Evolutionary conservation across 1,140 invertebrate genomes (phyloP), one percentile per base, ranked within the genome.

Genomic region (Lepidurus arcticus): DNA sequence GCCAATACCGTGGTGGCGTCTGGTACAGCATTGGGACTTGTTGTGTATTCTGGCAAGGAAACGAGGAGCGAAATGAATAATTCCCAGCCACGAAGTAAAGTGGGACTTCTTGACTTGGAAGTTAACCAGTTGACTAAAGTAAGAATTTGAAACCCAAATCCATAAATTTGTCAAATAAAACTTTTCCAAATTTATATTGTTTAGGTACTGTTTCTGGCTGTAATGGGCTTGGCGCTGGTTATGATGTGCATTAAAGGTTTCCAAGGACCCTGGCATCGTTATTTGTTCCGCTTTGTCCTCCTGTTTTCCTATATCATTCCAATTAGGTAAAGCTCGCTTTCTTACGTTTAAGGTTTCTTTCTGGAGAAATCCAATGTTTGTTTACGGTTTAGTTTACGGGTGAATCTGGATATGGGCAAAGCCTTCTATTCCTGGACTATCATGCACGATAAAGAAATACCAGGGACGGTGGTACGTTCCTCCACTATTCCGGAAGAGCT

Each of bases 241-340:
- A 96, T 99, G 93, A 98, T 99, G 88, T 91, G 91, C 80, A 86
- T 98, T 42, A 98, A 98, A 88, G 94, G 94, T 42, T 99, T 98
- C 85, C 91, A 89, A 80, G 97, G 96, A 0, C 94, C 94, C 0
- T 99, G 98, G 98, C 98, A 97, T 84, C 86, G 92, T 80, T 99
- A 99, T 84, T 90, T 98, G 87, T 98, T 99, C 86, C 88, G 98
- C 82, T 99, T 99, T 84, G 91, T 99, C 77, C 88, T 99, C 9
- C 89, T 99, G 0, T 99, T 99, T 86, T 99, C 97, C 0, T 99
- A 99, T 86, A 99, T 99, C 79, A 99, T 99, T 84, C 98, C 98
- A 16, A 97, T 99, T 80, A 95, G 93, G 91, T 93, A 82, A 89
- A 77, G 80, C 80, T 80, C 73, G 79, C 80, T 75, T 80, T 79